Conservation (phyloP, 1,140 invertebrate species). For the Drosophila suzukii region DNA sequence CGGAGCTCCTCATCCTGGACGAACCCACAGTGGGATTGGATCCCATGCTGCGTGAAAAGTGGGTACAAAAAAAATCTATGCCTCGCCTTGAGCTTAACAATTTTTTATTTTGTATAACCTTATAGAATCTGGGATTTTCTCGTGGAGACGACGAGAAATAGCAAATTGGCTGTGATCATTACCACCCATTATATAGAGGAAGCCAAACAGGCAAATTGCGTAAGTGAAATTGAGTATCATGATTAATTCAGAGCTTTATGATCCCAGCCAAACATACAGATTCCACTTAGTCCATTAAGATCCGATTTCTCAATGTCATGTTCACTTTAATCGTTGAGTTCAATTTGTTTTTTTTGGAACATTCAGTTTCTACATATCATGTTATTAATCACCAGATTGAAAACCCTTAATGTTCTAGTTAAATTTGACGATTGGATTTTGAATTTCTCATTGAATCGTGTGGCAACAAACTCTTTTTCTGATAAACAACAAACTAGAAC, state of each 20-base stretch:
- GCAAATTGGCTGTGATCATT: conserved; percentile 91
- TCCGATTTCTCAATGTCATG: no score
- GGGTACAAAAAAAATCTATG: conserved; percentile 15
- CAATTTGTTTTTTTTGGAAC: no score
- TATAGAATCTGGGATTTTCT: conserved; percentile 96
- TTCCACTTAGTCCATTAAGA: neutral
- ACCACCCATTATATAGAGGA: conserved; percentile 99
- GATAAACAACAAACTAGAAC: no score
- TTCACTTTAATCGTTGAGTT: no score
- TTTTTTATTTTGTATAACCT: conserved; percentile 29
- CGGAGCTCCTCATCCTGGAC: conserved; percentile 95
- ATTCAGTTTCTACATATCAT: no score
- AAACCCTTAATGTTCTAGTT: no score
- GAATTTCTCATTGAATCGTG: no score
- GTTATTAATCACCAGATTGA: no score
- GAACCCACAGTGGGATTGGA: conserved; percentile 97
- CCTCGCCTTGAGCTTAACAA: neutral
- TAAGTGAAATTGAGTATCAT: conserved; percentile 83
- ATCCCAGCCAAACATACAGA: neutral
- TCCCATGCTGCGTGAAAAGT: conserved; percentile 94
- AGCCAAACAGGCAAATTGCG: conserved; percentile 92
- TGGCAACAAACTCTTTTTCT: no score
- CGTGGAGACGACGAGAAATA: conserved; percentile 89
- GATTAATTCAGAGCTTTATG: neutral
- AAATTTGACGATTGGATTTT: no score